Evolutionary conservation across 2,888 invertebrate species (phyloP).

Genomic region (Dicranocentrus wangi): DNA sequence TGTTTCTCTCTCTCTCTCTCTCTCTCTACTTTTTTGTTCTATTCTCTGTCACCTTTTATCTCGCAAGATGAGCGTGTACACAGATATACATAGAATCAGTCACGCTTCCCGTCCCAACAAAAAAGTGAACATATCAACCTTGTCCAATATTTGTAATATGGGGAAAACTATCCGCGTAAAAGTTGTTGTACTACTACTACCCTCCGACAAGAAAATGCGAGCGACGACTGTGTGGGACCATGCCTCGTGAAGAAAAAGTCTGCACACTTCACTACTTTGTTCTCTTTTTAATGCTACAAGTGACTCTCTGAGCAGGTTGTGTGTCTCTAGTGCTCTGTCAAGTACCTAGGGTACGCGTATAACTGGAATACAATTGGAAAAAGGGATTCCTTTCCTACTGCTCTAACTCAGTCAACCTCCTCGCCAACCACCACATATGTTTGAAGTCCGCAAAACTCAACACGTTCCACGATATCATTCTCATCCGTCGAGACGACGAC

Average conservation of each 20-base stretch:
- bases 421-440: conserved; percentile 11
- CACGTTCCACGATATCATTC: conserved; percentile 40
- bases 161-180: background rate
- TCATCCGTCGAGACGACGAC: conserved; percentile 30
- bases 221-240: no score
- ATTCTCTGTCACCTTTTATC: conserved; percentile 30
- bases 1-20: conserved; percentile 12
- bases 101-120: conserved; percentile 33
- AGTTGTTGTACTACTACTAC: no score
- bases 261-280: conserved; percentile 25
- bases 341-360: background rate
- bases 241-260: background rate
- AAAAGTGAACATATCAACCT: conserved; percentile 31
- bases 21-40: conserved; percentile 29
- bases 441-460: conserved; percentile 31
- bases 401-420: background rate
- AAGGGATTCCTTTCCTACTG: conserved; percentile 17
- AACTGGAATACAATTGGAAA: conserved; percentile 27
- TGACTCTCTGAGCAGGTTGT: conserved; percentile 31
- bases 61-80: background rate
- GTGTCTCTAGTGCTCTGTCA: background rate
- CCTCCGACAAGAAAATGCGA: no score
- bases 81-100: conserved; percentile 19
- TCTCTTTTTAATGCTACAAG: conserved; percentile 43
- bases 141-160: conserved; percentile 29